phyloP scores from a whole-genome alignment of 2,113 vertebrate genomes.

The Heterotilapia buettikoferi region DNA sequence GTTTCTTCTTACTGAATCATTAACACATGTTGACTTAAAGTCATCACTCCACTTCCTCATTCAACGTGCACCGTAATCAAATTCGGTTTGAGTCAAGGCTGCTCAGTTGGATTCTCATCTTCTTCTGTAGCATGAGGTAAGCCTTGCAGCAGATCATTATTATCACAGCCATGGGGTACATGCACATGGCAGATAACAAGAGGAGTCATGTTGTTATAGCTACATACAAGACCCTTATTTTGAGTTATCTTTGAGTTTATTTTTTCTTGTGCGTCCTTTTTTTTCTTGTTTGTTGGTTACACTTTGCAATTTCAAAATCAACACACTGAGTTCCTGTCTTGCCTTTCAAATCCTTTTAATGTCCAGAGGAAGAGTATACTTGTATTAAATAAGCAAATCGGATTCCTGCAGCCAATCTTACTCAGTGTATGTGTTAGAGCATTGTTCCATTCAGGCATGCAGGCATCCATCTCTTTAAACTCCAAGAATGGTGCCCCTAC shows the following conservation, averaged over 20 bases:
- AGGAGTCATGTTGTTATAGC: not conserved
- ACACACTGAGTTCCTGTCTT: not conserved
- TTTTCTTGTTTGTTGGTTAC: not conserved
- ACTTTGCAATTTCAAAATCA: not conserved
- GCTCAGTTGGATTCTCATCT: not conserved
- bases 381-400: slow-evolving; percentile 3
- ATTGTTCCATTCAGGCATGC: not conserved
- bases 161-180: not conserved
- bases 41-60: not conserved
- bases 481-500: slow-evolving; percentile 3
- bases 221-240: not conserved
- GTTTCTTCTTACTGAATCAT: not conserved
- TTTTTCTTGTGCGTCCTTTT: not conserved
- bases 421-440: not conserved
- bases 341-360: not conserved
- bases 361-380: not conserved
- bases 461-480: slow-evolving; percentile 16
- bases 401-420: not conserved
- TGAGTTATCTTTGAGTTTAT: not conserved
- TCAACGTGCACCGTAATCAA: not conserved
- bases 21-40: not conserved
- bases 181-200: not conserved
- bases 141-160: not conserved
- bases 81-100: not conserved
- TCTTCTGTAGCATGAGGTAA: not conserved